Base-by-base conservation (phyloP, 1,140 invertebrate species). In the Ostrea denselamellosa region DNA sequence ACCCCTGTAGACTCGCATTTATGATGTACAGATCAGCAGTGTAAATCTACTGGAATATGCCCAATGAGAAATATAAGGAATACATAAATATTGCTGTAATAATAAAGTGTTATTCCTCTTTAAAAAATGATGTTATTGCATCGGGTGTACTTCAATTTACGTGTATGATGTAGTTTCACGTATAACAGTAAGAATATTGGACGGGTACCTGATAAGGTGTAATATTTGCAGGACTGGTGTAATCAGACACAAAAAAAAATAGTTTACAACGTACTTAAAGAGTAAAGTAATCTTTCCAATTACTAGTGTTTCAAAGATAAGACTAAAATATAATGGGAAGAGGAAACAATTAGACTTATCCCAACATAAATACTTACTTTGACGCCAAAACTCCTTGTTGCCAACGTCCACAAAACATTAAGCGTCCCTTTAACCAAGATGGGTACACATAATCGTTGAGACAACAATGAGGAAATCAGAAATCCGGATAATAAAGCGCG, bases 391-490 rank as follows among this genome's bases (percentile, higher is more conserved):
- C 12, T 28, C n/a, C 22, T 77, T 77, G 68, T 77, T 77, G 68
- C 68, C 68, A 77, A 77, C 28, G 68, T 77, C 68, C 68, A 77
- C 68, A 77, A 77, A 77, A 25, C 68, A 10, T 25, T 14, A 77
- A 77, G 68, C 68, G 68, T 77, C 68, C 8, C 22, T 28, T 77
- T 17, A 34, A 77, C 68, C 22, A 14, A 77, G 22, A 77, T 77
- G 28, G 28, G 9, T 14, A 28, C 25, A 28, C 25, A 34, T 28
- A 77, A 25, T 14, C 14, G 12, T 34, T 2, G 25, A 77, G 17
- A 25, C 25, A 8, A 28, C 25, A 28, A 4, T 9, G 14, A 34
- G 9, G 14, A 77, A 22, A 14, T 28, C 14, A 14, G 28, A 77
- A 77, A 44, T 77, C 68, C 68, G 68, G 28, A 62, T 19, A 5